Percentiles rank a stretch among this genome's conserved stretches.
Conservation (phyloP, 2,797 vertebrate species). For the Pseudochirops cupreus region DNA sequence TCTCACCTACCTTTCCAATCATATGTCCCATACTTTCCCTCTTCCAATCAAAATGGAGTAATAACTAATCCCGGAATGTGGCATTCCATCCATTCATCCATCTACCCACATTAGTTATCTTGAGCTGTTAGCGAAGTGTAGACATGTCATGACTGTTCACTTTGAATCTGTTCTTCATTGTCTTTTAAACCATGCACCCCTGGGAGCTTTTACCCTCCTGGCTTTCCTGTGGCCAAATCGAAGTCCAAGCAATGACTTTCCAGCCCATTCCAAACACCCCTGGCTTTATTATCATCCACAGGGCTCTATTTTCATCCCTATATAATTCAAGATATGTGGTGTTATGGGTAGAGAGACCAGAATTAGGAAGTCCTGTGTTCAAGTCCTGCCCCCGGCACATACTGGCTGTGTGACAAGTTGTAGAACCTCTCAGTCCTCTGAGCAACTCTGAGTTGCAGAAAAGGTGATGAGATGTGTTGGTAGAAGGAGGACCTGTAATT, state of each 20-base stretch:
- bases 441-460: background rate
- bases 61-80: background rate
- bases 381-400: background rate
- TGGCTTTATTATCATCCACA: constrained; percentile 89
- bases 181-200: background rate
- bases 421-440: background rate
- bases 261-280: constrained; percentile 94
- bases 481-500: background rate
- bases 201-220: background rate
- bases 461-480: background rate
- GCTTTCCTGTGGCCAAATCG: constrained; percentile 85
- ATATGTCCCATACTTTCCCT: background rate
- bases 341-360: background rate
- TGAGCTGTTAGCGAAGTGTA: background rate
- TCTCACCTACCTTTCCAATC: background rate
- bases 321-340: constrained; percentile 18
- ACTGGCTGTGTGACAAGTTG: background rate
- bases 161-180: background rate
- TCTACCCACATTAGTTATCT: background rate
- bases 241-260: constrained; percentile 94
- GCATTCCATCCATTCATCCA: background rate
- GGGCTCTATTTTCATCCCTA: constrained; percentile 69
- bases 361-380: background rate
- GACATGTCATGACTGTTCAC: background rate
- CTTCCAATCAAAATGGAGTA: background rate